Percentiles rank a stretch among this genome's conserved stretches.
phyloP scores from a whole-genome alignment of 30 jellyfish, hydroid and myxozoan species.

The Turritopsis rubra region DNA sequence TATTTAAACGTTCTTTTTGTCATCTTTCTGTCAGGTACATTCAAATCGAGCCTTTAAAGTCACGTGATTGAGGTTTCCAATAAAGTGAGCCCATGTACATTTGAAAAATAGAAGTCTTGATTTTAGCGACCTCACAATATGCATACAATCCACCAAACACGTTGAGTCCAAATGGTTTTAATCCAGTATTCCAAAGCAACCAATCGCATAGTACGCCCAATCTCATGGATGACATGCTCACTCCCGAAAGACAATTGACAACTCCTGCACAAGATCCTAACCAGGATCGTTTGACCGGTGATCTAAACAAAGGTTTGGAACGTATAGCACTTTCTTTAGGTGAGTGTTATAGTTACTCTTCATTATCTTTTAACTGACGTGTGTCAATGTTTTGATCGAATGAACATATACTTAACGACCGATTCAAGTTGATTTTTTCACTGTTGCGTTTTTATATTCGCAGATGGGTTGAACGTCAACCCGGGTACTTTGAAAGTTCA shows the following conservation, averaged over 20 bases:
- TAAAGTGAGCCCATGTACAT: too few species aligned
- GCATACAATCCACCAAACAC: background rate
- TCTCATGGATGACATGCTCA: constrained; percentile 27
- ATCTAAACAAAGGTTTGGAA: constrained; percentile 66
- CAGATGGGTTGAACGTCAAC: constrained; percentile 69
- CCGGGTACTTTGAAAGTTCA: constrained; percentile 59
- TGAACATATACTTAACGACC: too few species aligned
- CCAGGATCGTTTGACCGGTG: constrained; percentile 45
- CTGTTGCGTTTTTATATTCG: background rate
- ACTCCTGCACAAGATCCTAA: background rate
- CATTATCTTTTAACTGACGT: too few species aligned
- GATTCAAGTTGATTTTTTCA: too few species aligned
- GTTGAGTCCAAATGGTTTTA: constrained; percentile 2
- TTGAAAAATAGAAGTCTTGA: too few species aligned
- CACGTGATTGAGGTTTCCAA: too few species aligned
- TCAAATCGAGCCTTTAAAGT: too few species aligned
- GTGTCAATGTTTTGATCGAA: too few species aligned
- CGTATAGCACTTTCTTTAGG: constrained; percentile 89
- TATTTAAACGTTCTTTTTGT: background rate
- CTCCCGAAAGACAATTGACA: constrained; percentile 11
- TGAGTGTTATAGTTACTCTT: constrained; percentile 3
- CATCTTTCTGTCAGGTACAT: too few species aligned
- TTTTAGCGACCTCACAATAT: background rate
- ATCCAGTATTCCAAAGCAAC: constrained; percentile 18
- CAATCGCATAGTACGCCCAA: constrained; percentile 27